These are phyloP conservation scores for Graphium colonna DNA, from an alignment of 2,888 invertebrate species.

Conservation along the genomic window DNA sequence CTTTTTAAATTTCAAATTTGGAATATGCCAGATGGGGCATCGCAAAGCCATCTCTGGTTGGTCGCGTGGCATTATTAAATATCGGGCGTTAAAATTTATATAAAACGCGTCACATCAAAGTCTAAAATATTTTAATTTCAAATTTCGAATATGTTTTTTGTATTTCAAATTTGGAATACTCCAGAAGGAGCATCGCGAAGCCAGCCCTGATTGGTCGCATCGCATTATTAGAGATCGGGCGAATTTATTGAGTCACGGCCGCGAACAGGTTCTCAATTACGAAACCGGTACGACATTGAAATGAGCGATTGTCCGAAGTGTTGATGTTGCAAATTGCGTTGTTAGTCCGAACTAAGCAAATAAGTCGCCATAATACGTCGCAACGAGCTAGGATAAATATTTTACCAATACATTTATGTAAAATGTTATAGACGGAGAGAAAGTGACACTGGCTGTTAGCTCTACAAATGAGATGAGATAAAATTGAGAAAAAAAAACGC, in stretches of 20 bases:
- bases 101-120: background rate
- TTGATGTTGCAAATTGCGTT: slow-evolving; percentile 23
- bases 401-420: background rate
- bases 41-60: no score
- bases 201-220: slow-evolving; percentile 21
- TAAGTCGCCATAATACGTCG: background rate
- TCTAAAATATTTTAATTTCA: background rate
- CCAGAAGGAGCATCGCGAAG: background rate
- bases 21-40: no score
- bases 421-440: background rate
- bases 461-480: background rate
- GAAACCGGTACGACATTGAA: slow-evolving; percentile 25
- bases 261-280: slow-evolving; percentile 24
- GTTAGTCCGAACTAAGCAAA: slow-evolving; percentile 2
- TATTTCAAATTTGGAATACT: background rate
- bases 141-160: background rate
- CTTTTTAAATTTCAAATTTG: no score
- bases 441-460: slow-evolving; percentile 3
- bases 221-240: slow-evolving; percentile 23
- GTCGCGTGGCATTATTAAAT: no score
- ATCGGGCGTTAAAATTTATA: background rate
- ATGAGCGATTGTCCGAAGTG: slow-evolving; percentile 24
- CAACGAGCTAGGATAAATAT: slow-evolving; percentile 2
- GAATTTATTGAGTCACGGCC: slow-evolving; percentile 25
- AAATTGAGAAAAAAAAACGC: background rate